These are phyloP conservation scores for Eulacestoma nigropectus DNA, from an alignment of 2,113 vertebrate species.

Conservation along the genomic window DNA sequence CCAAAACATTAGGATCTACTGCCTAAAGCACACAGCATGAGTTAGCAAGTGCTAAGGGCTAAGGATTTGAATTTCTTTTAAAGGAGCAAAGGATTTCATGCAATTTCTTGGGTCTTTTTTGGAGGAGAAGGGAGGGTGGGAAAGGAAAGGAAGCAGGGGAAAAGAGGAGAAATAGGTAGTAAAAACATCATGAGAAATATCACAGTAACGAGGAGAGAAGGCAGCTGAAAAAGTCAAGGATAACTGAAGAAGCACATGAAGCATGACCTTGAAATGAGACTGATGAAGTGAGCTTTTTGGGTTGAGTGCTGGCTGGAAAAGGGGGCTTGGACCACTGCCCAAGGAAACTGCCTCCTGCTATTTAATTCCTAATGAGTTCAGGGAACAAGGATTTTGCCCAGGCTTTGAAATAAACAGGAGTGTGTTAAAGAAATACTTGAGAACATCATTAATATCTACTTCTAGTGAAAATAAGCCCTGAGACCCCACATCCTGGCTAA, in stretches of 20 bases:
- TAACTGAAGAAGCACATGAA: constrained; percentile 54
- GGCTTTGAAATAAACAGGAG: constrained; percentile 58
- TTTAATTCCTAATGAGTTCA: constrained; percentile 51
- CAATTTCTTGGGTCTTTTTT: neutral
- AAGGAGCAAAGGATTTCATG: neutral
- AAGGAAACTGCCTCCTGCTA: constrained; percentile 53
- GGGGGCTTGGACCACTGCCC: constrained; percentile 38
- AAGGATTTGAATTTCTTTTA: neutral
- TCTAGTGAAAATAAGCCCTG: neutral
- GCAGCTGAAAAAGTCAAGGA: constrained; percentile 48
- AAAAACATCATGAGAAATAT: constrained; percentile 33
- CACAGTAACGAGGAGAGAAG: constrained; percentile 20
- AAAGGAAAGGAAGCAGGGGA: neutral
- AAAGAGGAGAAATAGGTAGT: neutral
- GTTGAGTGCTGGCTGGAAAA: constrained; percentile 46
- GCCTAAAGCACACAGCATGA: neutral
- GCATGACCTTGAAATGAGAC: constrained; percentile 47
- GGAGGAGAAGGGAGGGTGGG: too few relatives aligned
- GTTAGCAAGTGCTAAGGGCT: neutral
- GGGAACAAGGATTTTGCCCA: constrained; percentile 30
- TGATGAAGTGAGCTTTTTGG: constrained; percentile 56
- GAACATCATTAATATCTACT: constrained; percentile 18
- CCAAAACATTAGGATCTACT: neutral
- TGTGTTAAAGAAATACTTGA: constrained; percentile 36
- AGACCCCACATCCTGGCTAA: neutral